Evolutionary conservation across 1,140 invertebrate genomes (phyloP).

Genomic region (Drosophila tristis): DNA sequence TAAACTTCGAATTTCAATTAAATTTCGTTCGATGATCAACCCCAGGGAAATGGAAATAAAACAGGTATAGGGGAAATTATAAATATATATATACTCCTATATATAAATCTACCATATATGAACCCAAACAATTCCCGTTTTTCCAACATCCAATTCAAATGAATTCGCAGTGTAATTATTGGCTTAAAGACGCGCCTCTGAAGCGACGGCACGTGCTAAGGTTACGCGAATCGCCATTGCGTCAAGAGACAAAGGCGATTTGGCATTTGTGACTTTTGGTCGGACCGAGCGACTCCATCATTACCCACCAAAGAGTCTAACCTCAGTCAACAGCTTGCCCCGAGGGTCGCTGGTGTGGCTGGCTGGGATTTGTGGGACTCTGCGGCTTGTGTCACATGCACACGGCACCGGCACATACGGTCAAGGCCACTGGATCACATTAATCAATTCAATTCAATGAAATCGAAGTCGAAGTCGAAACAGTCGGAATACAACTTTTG

Average conservation of each 20-base stretch:
- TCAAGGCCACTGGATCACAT: slow-evolving; percentile 75
- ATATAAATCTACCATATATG: slow-evolving; percentile 40
- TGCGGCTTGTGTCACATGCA: slow-evolving; percentile 21
- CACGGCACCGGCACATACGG: slow-evolving; percentile 51
- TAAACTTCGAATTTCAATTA: too few relatives aligned
- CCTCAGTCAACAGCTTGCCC: slow-evolving; percentile 34
- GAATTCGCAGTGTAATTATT: slow-evolving; percentile 12
- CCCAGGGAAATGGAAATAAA: too few relatives aligned
- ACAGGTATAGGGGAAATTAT: too few relatives aligned
- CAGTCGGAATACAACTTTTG: slow-evolving; percentile 48
- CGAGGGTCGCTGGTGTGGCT: slow-evolving; percentile 74
- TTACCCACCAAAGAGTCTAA: slow-evolving; percentile 48
- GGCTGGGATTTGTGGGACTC: slow-evolving; percentile 45
- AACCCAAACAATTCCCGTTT: slow-evolving; percentile 36
- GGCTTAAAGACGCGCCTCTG: slow-evolving; percentile 60
- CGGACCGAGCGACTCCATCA: slow-evolving; percentile 51
- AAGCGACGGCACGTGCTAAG: slow-evolving; percentile 74
- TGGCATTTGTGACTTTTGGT: slow-evolving; percentile 28
- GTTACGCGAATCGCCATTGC: slow-evolving; percentile 54
- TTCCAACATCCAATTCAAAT: slow-evolving; percentile 32
- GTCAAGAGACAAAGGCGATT: slow-evolving; percentile 59
- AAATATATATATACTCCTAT: background rate
- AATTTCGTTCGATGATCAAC: too few relatives aligned
- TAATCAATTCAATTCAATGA: slow-evolving; percentile 63
- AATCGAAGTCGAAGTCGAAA: slow-evolving; percentile 65